These are phyloP conservation scores for Lipotes vexillifer DNA, from an alignment of 2,113 vertebrate genomes.

Conservation along the genomic window DNA sequence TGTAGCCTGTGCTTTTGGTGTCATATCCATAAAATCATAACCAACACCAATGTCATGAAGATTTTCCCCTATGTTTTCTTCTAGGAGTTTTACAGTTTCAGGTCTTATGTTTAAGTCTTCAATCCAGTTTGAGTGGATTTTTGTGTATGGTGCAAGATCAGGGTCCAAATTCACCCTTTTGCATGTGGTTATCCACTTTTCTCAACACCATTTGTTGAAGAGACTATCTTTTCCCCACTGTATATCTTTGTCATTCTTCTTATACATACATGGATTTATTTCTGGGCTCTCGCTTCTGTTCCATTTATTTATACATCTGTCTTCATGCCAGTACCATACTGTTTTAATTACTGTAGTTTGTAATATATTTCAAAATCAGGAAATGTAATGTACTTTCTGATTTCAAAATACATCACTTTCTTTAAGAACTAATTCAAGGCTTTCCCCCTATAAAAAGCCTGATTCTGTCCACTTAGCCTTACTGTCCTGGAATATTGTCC, in stretches of 20 bases:
- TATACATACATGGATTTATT: neutral
- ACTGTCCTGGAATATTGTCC: neutral
- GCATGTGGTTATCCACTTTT: neutral
- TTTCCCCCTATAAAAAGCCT: neutral
- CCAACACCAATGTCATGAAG: neutral
- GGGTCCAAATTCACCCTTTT: neutral
- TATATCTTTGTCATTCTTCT: neutral
- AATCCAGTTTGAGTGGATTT: neutral
- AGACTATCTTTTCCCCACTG: neutral
- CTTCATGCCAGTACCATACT: neutral
- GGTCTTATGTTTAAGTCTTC: neutral
- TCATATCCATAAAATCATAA: neutral
- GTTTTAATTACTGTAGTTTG: neutral
- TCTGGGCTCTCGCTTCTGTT: neutral
- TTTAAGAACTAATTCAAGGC: neutral
- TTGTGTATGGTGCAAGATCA: neutral
- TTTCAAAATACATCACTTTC: neutral
- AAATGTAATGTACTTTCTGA: neutral
- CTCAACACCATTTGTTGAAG: neutral
- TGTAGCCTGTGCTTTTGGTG: neutral
- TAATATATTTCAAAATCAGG: neutral
- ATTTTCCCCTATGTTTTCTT: neutral
- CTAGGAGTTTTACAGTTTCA: neutral
- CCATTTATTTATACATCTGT: neutral
- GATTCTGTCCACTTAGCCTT: neutral